Base-by-base conservation (phyloP, 2,888 invertebrate species). In the Phytoseiulus persimilis region DNA sequence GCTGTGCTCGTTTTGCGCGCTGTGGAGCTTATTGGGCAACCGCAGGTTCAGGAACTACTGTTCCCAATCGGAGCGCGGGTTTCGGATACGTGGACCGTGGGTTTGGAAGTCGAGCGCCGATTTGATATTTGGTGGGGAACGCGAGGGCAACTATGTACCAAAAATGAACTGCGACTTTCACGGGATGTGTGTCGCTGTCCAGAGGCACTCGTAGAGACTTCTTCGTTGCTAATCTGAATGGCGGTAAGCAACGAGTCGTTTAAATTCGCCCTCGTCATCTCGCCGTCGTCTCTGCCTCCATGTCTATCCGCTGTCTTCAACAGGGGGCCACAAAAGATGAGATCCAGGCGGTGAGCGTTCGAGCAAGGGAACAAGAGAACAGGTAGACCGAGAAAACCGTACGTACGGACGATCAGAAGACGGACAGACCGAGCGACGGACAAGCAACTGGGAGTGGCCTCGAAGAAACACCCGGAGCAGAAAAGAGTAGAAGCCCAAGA, bases 291-390 rank as follows among this genome's bases (percentile, higher is more conserved):
- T 65, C 18, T 65, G 65, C 65, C 65, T 65, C 28, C 65, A 1
- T 65, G 65, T 28, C 65, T 65, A 23, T 65, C 18, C 23, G 65
- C 65, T 65, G 23, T 14, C 65, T 65, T 28, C 65, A 65, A 65
- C 65, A 65, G 65, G 65, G 65, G 65, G 65, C 65, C 65, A 65
- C 65, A 23, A 65, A 65, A 65, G 65, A 65, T 65, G 65, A 65
- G 65, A 65, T 65, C 65, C 65, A 65, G 65, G 65, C 65, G 65
- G 65, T 23, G 65, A 65, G 65, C 65, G 65, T 28, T 28, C 65
- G 65, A 65, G 65, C 65, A 65, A 65, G 65, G 65, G 65, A 65
- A 65, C 65, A 65, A 65, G 65, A 65, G 65, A 65, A 65, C 65
- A 65, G 65, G 65, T 65, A 65, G 65, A 65, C 65, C 5, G 65